Base-by-base conservation (phyloP, 1,140 invertebrate species). In the Cryptotermes secundus region DNA sequence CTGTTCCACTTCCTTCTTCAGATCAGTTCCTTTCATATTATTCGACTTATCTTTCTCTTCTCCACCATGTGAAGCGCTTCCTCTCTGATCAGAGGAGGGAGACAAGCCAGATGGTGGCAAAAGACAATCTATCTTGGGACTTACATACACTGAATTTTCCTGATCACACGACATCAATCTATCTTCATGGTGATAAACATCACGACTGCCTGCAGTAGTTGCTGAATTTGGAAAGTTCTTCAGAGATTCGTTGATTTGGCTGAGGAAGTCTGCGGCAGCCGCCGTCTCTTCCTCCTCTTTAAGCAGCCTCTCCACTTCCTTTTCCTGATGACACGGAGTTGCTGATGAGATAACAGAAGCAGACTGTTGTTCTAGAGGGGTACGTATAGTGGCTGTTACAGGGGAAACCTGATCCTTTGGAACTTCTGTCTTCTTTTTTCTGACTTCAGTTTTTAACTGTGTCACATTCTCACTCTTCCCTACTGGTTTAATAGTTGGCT, bases 251-350 rank as follows among this genome's bases (percentile, higher is more conserved):
- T 91, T 88, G 86, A 91, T 87, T 88, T 90, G 89, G 90, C 90
- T 90, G 87, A 92, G 84, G 87, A 89, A 86, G 86, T 88, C 87
- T 88, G 92, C 88, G 88, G 92, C 88, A 87, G 90, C 90, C 88
- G 91, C 87, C 86, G 89, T 88, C 88, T 90, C 87, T 85, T 90
- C 89, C 36, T 81, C 80, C 22, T 65, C 45, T 49, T 81, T 79
- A 35, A 19, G n/a, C 26, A 36, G 35, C 79, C 34, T 65, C 9
- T 83, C 42, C 83, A 79, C 53, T 36, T 36, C 53, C 35, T 36
- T 72, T n/a, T 36, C 34, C n/a, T n/a, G 35, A 10, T 34, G 81
- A 22, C 19, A 45, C 9, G 81, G 16, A 19, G 36, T 0, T 26
- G 35, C 81, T 82, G 81, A 10, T 16, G 35, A 14, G 22, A 31